Conservation (phyloP, 2,888 invertebrate species). For the Odontocerum albicorne region DNA sequence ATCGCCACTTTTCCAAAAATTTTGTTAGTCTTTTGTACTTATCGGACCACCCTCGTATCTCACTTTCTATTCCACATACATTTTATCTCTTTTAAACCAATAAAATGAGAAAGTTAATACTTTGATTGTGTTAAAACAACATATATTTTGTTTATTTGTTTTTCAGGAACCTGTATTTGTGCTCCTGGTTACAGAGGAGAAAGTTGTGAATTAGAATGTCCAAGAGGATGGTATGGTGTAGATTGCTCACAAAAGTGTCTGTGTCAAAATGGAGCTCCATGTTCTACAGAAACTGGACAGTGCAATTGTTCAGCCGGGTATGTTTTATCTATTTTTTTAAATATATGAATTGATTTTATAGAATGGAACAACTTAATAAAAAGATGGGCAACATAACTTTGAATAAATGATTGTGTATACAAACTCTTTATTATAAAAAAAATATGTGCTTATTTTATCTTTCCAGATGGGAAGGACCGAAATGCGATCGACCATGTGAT, state of each 20-base stretch:
- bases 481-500: constrained; percentile 88
- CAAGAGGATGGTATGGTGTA: constrained; percentile 73
- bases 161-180: constrained; percentile 75
- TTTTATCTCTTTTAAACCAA: too few relatives aligned
- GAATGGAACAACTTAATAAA: not conserved
- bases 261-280: constrained; percentile 77
- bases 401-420: not conserved
- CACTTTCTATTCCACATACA: too few relatives aligned
- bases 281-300: constrained; percentile 78
- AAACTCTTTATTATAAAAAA: too few relatives aligned
- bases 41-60: too few relatives aligned
- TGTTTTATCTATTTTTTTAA: constrained; percentile 15
- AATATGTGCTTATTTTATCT: too few relatives aligned
- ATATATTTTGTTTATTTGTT: too few relatives aligned
- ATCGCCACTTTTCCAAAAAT: too few relatives aligned
- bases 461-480: constrained; percentile 70
- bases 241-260: constrained; percentile 78
- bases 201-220: constrained; percentile 73
- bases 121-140: too few relatives aligned
- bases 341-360: too few relatives aligned
- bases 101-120: too few relatives aligned
- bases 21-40: too few relatives aligned
- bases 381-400: not conserved
- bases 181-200: constrained; percentile 77
- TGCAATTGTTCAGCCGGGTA: constrained; percentile 76